Conservation (phyloP, 2,797 vertebrate species). For the Capromys pilorides region DNA sequence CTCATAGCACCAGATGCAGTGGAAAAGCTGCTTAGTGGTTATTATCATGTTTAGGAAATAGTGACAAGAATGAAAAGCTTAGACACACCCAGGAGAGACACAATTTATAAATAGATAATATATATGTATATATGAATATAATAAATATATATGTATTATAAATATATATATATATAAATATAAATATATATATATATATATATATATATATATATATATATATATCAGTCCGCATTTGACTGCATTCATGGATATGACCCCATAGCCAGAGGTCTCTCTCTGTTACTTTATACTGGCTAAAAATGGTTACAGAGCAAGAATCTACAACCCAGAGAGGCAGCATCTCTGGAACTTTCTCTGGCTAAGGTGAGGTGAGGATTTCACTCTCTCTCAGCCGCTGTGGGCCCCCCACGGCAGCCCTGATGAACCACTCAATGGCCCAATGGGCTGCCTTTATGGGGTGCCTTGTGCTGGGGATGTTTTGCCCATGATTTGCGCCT, state of each 20-base stretch:
- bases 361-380: background rate
- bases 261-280: background rate
- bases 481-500: conserved; percentile 7
- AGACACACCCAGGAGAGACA: too few species aligned
- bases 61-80: background rate
- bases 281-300: background rate
- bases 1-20: background rate
- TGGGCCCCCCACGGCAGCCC: accelerated
- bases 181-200: too few species aligned
- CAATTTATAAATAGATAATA: background rate
- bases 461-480: background rate
- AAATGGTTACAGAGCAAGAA: background rate
- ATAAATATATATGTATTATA: too few species aligned
- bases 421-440: conserved; percentile 20
- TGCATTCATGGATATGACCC: too few species aligned
- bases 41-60: background rate
- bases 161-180: too few species aligned
- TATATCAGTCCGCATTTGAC: background rate
- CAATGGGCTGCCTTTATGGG: background rate
- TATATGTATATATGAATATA: background rate
- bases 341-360: background rate
- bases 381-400: background rate
- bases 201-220: too few species aligned
- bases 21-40: background rate
- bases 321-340: too few species aligned